phyloP scores from a whole-genome alignment of 2,888 invertebrate species.

The Argyresthia albistria region DNA sequence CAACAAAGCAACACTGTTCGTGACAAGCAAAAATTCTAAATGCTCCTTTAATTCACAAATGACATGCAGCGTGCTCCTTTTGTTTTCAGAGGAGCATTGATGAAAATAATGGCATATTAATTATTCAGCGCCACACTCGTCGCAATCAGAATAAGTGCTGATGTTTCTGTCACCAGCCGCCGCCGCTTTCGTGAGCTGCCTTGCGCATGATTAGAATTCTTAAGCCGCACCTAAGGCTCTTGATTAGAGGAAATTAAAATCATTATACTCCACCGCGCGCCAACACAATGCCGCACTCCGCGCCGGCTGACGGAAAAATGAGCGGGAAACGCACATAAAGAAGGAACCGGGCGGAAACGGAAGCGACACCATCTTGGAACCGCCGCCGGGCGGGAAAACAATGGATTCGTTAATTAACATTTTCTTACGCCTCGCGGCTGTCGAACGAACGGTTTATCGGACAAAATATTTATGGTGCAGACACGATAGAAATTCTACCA shows the following conservation, averaged over 20 bases:
- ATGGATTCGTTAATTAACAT: constrained; percentile 85
- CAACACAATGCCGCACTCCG: constrained; percentile 49
- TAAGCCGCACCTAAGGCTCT: constrained; percentile 68
- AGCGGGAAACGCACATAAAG: constrained; percentile 68
- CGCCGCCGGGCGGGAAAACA: constrained; percentile 77
- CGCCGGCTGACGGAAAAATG: constrained; percentile 62
- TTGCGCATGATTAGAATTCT: constrained; percentile 70
- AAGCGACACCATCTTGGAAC: constrained; percentile 71
- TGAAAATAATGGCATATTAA: constrained; percentile 68
- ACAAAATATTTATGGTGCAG: constrained; percentile 70
- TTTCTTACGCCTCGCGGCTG: constrained; percentile 78
- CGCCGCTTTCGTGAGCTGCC: constrained; percentile 23
- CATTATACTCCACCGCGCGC: constrained; percentile 62
- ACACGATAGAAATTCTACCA: constrained; percentile 58
- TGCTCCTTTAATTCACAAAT: constrained; percentile 43
- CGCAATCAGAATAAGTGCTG: constrained; percentile 72
- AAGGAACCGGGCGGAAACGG: constrained; percentile 67
- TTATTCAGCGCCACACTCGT: constrained; percentile 71
- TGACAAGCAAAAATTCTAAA: constrained; percentile 4
- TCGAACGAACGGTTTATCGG: constrained; percentile 73
- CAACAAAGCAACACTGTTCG: too few relatives aligned
- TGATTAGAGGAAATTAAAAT: constrained; percentile 74
- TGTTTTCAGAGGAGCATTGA: constrained; percentile 44
- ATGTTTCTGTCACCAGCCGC: constrained; percentile 66
- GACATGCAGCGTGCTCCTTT: constrained; percentile 42